Evolutionary conservation across 1,140 invertebrate species (phyloP), one percentile per base, ranked within the genome.

Genomic region (Anagrus nilaparvatae): DNA sequence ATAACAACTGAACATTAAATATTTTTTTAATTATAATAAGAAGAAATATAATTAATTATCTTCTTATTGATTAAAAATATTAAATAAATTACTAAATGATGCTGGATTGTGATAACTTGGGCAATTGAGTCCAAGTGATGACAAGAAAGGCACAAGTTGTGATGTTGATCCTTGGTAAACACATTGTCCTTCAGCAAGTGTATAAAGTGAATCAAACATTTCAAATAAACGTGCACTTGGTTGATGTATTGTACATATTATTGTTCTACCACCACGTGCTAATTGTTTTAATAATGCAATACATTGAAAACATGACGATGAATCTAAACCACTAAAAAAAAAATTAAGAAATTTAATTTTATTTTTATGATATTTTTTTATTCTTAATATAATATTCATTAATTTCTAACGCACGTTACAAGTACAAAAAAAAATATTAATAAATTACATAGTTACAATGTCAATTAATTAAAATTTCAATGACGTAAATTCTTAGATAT

Each of bases 211-310:
- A 61, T 98, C 93, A 62, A 98, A 97, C 84, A 93, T 95, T 62
- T 97, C 90, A 57, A 97, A 97, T 19, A 97, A 69, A 52, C 91
- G 80, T 9, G 93, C 92, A 27, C 88, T 93, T 0, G 95, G 95
- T 58, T 98, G 95, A 70, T 98, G 95, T 50, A 98, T 97, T 4
- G 93, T 97, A 58, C 93, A 97, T 43, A 97, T 89, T 38, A 98
- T 93, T 0, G 92, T 95, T 44, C 92, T 74, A 1, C 93, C 93
- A 21, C 87, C 89, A 18, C 82, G 74, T 1, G 92, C 88, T 33
- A 97, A 61, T n/a, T 80, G 83, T 70, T 94, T 86, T 51, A 93
- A 61, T 31, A 91, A 58, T 9, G 82, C 82, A 32, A 97, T 87
- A 59, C 91, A 96, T 63, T 95, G 90, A 59, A 89, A 92, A 63